These are phyloP conservation scores for Platygyra sinensis DNA, from an alignment of 64 coral and sea anemone genomes.

Conservation along the genomic window DNA sequence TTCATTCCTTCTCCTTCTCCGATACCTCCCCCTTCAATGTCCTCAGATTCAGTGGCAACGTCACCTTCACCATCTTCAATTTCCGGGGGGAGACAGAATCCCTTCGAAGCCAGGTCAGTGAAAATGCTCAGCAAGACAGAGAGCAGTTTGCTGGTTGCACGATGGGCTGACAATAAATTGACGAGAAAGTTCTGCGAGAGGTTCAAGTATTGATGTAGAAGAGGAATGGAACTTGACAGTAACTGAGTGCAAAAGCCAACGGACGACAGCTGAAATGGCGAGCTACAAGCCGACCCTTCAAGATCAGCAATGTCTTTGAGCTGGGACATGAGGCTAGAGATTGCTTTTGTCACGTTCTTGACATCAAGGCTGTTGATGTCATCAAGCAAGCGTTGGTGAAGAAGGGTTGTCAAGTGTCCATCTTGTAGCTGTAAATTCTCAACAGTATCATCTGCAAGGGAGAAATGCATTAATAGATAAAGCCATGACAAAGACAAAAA, in stretches of 20 bases:
- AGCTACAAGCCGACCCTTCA: not conserved
- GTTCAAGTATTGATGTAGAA: conserved; percentile 76
- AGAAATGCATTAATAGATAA: not conserved
- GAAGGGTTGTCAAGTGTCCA: conserved; percentile 50
- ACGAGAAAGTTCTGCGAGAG: conserved; percentile 54
- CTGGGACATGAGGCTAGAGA: conserved; percentile 14
- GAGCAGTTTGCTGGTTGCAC: conserved; percentile 73
- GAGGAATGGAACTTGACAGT: conserved; percentile 16
- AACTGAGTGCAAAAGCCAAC: not conserved
- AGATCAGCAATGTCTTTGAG: conserved; percentile 31
- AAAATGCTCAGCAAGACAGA: conserved; percentile 89
- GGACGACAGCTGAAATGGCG: not conserved
- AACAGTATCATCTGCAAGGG: not conserved
- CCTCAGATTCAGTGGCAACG: conserved; percentile 82
- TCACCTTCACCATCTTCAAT: conserved; percentile 80
- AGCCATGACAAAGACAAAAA: no score
- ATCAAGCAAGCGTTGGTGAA: conserved; percentile 38
- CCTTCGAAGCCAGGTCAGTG: conserved; percentile 68
- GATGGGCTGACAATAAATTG: conserved; percentile 70
- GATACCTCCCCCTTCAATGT: conserved; percentile 90
- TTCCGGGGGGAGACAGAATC: conserved; percentile 95
- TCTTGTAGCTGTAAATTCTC: conserved; percentile 29
- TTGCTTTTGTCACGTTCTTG: not conserved
- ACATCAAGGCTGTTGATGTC: conserved; percentile 53
- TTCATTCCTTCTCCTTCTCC: conserved; percentile 96